Evolutionary conservation across 2,113 vertebrate genomes (phyloP).

Genomic region (Notothenia coriiceps): DNA sequence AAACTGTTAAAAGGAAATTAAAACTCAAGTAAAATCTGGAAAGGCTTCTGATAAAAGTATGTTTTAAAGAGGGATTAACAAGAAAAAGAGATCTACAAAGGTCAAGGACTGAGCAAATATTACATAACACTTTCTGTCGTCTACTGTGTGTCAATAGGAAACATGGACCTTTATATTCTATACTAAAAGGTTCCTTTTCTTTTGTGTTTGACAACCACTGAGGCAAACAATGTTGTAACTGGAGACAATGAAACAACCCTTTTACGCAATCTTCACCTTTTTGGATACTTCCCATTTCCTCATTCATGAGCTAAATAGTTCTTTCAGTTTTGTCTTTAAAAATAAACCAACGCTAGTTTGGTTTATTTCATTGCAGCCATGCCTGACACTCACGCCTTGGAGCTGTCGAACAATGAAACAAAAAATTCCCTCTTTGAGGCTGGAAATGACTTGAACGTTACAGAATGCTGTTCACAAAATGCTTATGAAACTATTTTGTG

Average conservation of each 20-base stretch:
- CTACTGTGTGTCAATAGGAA: too few relatives aligned
- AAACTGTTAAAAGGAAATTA: too few relatives aligned
- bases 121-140: background rate
- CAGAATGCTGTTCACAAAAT: too few relatives aligned
- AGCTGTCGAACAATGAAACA: conserved; percentile 7
- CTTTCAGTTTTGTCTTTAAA: conserved; percentile 12
- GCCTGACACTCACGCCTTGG: background rate
- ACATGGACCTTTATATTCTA: background rate
- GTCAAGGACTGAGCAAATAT: background rate
- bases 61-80: background rate
- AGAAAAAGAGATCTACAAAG: background rate
- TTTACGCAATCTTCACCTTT: background rate
- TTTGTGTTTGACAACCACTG: background rate
- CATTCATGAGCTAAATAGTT: background rate
- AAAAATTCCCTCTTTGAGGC: too few relatives aligned
- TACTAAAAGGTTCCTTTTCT: background rate
- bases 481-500: too few relatives aligned
- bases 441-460: too few relatives aligned
- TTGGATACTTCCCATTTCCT: conserved; percentile 44
- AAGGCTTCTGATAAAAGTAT: background rate
- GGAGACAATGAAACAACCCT: background rate
- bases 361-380: background rate
- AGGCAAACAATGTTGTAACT: background rate
- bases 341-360: background rate
- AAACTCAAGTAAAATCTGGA: too few relatives aligned